phyloP scores from a whole-genome alignment of 2,113 vertebrate genomes.

The Holacanthus passer region DNA sequence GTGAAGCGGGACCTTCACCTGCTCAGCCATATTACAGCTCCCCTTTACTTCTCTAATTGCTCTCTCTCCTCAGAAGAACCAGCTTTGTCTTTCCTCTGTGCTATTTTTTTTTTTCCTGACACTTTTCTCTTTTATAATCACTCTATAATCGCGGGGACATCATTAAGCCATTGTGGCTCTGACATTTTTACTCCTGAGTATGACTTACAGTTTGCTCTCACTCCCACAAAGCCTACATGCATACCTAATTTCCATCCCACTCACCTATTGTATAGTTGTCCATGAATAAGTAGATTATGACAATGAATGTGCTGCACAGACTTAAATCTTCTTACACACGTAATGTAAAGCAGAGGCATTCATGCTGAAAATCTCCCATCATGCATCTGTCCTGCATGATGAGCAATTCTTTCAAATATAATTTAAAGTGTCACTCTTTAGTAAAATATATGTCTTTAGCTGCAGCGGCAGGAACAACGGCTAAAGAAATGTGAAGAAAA shows the following conservation, averaged over 20 bases:
- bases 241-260: constrained; percentile 12
- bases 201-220: constrained; percentile 3
- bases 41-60: constrained; percentile 19
- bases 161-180: neutral
- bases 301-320: neutral
- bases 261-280: constrained; percentile 21
- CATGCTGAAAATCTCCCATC: neutral
- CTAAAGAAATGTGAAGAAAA: neutral
- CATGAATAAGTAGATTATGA: constrained; percentile 26
- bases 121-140: neutral
- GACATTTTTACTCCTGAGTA: constrained; percentile 24
- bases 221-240: constrained; percentile 15
- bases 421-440: constrained; percentile 17
- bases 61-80: neutral
- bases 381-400: neutral
- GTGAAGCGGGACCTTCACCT: constrained; percentile 22
- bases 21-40: neutral
- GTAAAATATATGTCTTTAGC: too few relatives aligned
- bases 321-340: constrained; percentile 11
- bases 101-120: neutral
- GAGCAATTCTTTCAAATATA: constrained; percentile 16
- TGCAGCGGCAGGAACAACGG: neutral
- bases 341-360: neutral
- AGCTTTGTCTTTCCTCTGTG: neutral
- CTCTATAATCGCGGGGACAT: neutral